Percentiles rank a stretch among this genome's conserved stretches.
Conservation (phyloP, 1,140 invertebrate genomes). For the Hyposmocoma kahamanoa region DNA sequence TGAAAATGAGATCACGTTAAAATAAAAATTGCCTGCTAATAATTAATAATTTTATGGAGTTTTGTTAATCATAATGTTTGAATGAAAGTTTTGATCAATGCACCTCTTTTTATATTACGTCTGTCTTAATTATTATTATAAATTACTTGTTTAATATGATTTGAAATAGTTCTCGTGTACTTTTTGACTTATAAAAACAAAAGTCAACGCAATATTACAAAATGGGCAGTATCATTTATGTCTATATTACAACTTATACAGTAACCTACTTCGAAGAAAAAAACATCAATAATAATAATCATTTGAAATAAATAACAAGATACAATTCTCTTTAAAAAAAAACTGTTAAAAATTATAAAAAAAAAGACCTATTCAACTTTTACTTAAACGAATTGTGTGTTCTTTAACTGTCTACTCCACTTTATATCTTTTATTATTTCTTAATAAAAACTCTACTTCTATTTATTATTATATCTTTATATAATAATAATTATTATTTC, state of each 20-base stretch:
- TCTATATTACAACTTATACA: conserved; percentile 65
- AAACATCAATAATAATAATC: conserved; percentile 71
- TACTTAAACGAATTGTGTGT: conserved; percentile 57
- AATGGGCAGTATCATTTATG: conserved; percentile 62
- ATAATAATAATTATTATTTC: conserved; percentile 65
- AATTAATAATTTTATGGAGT: no score
- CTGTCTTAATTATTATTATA: conserved; percentile 36
- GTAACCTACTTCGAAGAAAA: conserved; percentile 55
- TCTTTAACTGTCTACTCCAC: conserved; percentile 45
- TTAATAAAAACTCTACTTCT: conserved; percentile 71
- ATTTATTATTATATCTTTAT: conserved; percentile 71
- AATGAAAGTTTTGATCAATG: conserved; percentile 59
- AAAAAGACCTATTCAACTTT: conserved; percentile 49
- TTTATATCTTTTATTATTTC: conserved; percentile 66
- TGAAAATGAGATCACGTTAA: conserved; percentile 63
- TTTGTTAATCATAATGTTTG: conserved; percentile 30
- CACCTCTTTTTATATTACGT: conserved; percentile 33
- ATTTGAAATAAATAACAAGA: conserved; percentile 74
- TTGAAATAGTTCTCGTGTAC: no score
- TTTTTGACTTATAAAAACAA: no score
- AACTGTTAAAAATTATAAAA: conserved; percentile 69
- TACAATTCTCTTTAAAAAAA: conserved; percentile 61
- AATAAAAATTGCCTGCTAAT: conserved; percentile 60
- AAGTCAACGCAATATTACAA: conserved; percentile 53
- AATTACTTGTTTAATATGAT: conserved; percentile 32